Percentiles rank a stretch among this genome's conserved stretches.
phyloP scores from a whole-genome alignment of 2,888 invertebrate genomes.

The Caenorhabditis angaria region DNA sequence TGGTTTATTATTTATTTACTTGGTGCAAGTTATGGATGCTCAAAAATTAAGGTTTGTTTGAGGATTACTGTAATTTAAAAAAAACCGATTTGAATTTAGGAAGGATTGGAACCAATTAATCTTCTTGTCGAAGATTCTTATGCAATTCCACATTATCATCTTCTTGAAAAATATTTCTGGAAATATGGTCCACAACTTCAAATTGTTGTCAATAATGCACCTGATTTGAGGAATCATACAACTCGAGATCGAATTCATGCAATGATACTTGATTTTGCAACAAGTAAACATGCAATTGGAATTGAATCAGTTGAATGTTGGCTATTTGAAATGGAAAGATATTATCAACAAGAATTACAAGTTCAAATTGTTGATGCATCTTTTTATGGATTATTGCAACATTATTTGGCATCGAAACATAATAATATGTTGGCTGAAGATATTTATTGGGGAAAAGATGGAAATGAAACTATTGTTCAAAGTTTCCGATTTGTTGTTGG shows the following conservation, averaged over 20 bases:
- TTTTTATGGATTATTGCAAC: constrained; percentile 65
- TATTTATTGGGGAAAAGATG: constrained; percentile 60
- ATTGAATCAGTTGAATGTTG: constrained; percentile 70
- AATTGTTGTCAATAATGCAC: constrained; percentile 71
- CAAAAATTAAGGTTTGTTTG: constrained; percentile 50
- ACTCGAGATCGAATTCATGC: constrained; percentile 56
- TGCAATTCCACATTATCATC: constrained; percentile 69
- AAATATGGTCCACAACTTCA: constrained; percentile 70
- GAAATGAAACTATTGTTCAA: constrained; percentile 40
- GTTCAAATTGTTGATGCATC: constrained; percentile 57
- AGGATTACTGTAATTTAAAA: not conserved
- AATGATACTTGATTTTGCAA: constrained; percentile 69
- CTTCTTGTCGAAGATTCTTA: constrained; percentile 69
- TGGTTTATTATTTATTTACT: constrained; percentile 70
- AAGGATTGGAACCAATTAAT: constrained; percentile 69
- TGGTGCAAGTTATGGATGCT: constrained; percentile 70
- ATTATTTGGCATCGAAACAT: constrained; percentile 63
- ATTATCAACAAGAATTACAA: constrained; percentile 62
- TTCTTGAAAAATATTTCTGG: constrained; percentile 70
- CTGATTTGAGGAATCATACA: constrained; percentile 60
- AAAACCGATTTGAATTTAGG: constrained; percentile 18
- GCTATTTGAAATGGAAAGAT: constrained; percentile 70
- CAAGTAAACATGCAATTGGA: constrained; percentile 70
- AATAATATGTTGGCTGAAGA: constrained; percentile 66
- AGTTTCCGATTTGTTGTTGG: constrained; percentile 67